Base-by-base conservation (phyloP, 2,113 vertebrate genomes). In the Daboia siamensis region DNA sequence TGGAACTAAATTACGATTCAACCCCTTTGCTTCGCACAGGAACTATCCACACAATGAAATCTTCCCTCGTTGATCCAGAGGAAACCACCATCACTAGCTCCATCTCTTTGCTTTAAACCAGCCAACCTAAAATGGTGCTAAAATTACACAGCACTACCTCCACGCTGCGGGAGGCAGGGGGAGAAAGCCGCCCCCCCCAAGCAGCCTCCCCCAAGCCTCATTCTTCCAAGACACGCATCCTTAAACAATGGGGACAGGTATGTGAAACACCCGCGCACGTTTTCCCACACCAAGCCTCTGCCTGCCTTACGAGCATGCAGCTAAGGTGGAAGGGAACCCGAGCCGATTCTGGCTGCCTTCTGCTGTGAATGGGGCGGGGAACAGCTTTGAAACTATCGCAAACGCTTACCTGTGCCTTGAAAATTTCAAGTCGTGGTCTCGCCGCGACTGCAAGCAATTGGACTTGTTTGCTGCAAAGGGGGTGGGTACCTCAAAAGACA, bases 201-300 rank as follows among this genome's bases (percentile, higher is more conserved):
- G 7, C n/a, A 3, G 24, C n/a, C 46, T 59, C 5, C 54, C 56
- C 5, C 51, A 54, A 33, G 48, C 93, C 89, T 23, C 24, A 56
- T 20, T 46, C 21, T 55, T 59, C 20, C 69, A 23, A 57, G 44
- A 84, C 26, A 87, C 61, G 39, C 90, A 90, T 74, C 89, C 94
- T 56, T 17, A 12, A 87, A 95, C 96, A 96, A 95, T 93, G 92
- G 92, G 89, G 90, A 91, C 93, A n/a, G 95, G 95, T 94, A 92
- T 9, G 46, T 15, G 59, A 17, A 39, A 10, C 24, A 24, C 85
- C 8, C 44, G 1, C 85, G 52, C 51, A 12, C 15, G 61, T 64
- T 56, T 29, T 23, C 10, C 10, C 39, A 51, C 1, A 21, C 29
- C 2, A 17, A 48, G 2, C 10, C 0, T 74, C 54, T n/a, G 89